Evolutionary conservation across 1,140 invertebrate species (phyloP), one percentile per base, ranked within the genome.

Genomic region (Cotesia chilonis): DNA sequence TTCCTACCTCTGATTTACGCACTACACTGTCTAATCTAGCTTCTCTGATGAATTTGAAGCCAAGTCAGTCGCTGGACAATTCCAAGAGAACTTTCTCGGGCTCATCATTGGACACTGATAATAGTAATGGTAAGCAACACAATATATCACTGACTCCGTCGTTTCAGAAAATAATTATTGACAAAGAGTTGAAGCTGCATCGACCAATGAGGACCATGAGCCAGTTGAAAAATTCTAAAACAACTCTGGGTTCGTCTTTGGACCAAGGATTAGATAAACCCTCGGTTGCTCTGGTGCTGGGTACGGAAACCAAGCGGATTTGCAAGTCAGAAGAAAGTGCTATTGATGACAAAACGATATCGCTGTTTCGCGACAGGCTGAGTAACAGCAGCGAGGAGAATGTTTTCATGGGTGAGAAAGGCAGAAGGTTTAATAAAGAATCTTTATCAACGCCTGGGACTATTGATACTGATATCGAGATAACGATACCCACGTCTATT

Each of bases 21-120:
- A 88, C 90, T 52, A 96, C 94, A 0, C 86, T 96, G 78, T 89
- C 90, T 0, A 95, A 95, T 86, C 85, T 95, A 10, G 84, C 90
- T 70, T 85, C 87, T 51, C 82, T 94, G 28, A 86, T 93, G 59
- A 87, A 89, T 71, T 74, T 88, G 38, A 86, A 87, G 75, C 81
- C 83, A 59, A 84, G 81, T 79, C 81, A 83, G 70, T 75, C 79
- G 83, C 85, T 87, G 20, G 87, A 88, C 54, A 83, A 76, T 73
- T 83, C 83, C 7, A 87, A 87, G 68, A 79, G 87, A 71, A 87
- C 87, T 9, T 84, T 87, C 55, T 88, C 88, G 7, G 83, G 84
- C 14, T 88, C 85, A 14, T 88, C 88, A 4, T 72, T 88, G 41
- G 86, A 88, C 63, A 81, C 79, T 0, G 84, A 86, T 41, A 76